Percentiles rank a stretch among this genome's conserved stretches.
Conservation (phyloP, 2,113 vertebrate genomes). For the Xiphophorus hellerii region DNA sequence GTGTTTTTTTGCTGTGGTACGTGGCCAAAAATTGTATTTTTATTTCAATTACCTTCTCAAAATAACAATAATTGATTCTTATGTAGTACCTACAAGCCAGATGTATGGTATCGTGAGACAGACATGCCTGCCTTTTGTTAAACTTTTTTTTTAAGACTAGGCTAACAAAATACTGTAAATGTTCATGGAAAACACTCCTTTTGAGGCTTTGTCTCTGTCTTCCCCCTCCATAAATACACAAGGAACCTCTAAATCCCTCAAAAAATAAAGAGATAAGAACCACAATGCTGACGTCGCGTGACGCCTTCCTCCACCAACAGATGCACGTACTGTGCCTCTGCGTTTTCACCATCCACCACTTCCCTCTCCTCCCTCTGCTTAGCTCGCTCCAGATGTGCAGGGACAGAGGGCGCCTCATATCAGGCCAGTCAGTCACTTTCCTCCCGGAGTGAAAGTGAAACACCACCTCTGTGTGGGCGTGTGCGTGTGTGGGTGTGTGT, state of each 20-base stretch:
- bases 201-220: conserved; percentile 16
- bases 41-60: background rate
- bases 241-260: conserved; percentile 17
- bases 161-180: background rate
- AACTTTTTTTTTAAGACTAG: background rate
- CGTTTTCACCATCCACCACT: conserved; percentile 35
- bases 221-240: conserved; percentile 18
- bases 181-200: background rate
- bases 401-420: conserved; percentile 55
- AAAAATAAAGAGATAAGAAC: conserved; percentile 45
- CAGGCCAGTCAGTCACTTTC: conserved; percentile 58
- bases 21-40: background rate
- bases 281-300: conserved; percentile 34
- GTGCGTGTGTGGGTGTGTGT: conserved; percentile 36
- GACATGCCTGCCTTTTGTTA: background rate
- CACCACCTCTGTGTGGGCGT: conserved; percentile 59
- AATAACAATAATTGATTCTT: background rate
- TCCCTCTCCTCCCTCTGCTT: conserved; percentile 13
- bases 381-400: conserved; percentile 64
- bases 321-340: conserved; percentile 36
- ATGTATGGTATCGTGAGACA: too few species aligned
- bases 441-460: conserved; percentile 64
- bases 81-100: background rate
- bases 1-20: too few species aligned
- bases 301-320: conserved; percentile 16